These are phyloP conservation scores for Exephanes ischioxanthus DNA, from an alignment of 2,888 invertebrate species.

Conservation along the genomic window DNA sequence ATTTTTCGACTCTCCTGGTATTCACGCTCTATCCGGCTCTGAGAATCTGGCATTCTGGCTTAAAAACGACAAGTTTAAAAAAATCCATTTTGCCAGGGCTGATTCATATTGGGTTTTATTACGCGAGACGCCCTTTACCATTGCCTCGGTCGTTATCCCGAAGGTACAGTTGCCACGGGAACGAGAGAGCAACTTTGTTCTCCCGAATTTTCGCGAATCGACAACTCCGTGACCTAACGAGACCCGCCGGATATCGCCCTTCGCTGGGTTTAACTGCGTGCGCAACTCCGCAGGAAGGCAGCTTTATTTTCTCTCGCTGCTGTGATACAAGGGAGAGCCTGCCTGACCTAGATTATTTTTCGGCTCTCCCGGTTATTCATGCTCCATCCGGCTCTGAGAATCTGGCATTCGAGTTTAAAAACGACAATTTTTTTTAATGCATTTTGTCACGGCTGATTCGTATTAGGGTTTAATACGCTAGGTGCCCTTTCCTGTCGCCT, in stretches of 20 bases:
- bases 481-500: background rate
- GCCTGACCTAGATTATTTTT: constrained; percentile 28
- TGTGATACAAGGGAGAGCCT: constrained; percentile 10
- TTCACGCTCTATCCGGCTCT: background rate
- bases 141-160: background rate
- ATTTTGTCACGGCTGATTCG: constrained; percentile 39
- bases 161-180: background rate
- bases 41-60: no score
- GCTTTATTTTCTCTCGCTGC: constrained; percentile 12
- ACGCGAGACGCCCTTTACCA: background rate
- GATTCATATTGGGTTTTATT: constrained; percentile 30
- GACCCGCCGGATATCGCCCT: background rate
- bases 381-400: background rate
- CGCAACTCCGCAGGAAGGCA: background rate
- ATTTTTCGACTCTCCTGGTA: constrained; percentile 1
- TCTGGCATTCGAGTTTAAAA: no score
- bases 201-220: background rate
- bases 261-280: background rate
- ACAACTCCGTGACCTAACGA: background rate
- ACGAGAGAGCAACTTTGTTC: background rate
- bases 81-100: constrained; percentile 20
- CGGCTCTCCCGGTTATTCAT: background rate
- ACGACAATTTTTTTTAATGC: background rate
- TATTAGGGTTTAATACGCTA: background rate
- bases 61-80: background rate